phyloP scores from a whole-genome alignment of 2,888 invertebrate genomes.

The Rhodophaea formosa region DNA sequence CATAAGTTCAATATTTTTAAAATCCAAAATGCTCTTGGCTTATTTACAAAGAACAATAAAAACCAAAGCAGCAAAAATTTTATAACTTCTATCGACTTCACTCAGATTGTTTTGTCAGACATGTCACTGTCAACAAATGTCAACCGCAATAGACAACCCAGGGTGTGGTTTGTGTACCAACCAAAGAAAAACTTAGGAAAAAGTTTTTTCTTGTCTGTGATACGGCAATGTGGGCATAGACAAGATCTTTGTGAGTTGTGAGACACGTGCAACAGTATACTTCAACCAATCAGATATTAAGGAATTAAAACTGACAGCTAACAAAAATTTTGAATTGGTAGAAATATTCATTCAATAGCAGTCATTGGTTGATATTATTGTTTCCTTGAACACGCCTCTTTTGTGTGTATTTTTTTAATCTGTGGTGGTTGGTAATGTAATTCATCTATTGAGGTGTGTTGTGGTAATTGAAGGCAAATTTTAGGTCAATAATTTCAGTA shows the following conservation, averaged over 20 bases:
- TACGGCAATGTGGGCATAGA: too few relatives aligned
- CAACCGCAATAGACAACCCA: background rate
- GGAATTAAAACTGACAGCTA: background rate
- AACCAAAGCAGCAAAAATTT: background rate
- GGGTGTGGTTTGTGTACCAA: too few relatives aligned
- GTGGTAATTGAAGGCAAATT: constrained; percentile 39
- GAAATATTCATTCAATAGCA: background rate
- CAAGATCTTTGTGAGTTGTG: too few relatives aligned
- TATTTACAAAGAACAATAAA: constrained; percentile 10
- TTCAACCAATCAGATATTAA: background rate
- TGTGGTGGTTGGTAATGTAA: constrained; percentile 3
- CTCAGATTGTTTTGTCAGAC: background rate
- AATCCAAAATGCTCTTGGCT: background rate
- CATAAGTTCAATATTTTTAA: constrained; percentile 21
- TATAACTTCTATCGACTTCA: background rate
- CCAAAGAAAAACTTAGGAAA: too few relatives aligned
- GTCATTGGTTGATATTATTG: background rate
- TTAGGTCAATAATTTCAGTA: constrained; percentile 47
- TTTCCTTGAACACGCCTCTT: constrained; percentile 3
- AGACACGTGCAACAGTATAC: too few relatives aligned
- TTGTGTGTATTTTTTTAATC: background rate
- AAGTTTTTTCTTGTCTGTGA: too few relatives aligned
- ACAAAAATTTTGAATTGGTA: background rate
- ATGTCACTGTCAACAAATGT: background rate
- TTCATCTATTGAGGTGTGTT: constrained; percentile 35